Conservation (phyloP, 1,140 invertebrate genomes). For the Helicoverpa zea region DNA sequence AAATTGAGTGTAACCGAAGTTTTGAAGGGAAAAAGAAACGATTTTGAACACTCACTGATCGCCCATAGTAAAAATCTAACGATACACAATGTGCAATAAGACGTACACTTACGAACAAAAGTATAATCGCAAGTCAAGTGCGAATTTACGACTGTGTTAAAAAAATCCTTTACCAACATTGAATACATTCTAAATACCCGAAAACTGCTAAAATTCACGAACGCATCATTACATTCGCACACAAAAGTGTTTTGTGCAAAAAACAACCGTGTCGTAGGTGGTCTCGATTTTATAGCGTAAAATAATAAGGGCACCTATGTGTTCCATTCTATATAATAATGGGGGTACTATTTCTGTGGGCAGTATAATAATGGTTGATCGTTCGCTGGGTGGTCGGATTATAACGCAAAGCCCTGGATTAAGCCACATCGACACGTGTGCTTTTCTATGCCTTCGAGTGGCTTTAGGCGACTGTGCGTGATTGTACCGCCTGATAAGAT, state of each 20-base stretch:
- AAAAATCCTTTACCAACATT: slow-evolving; percentile 41
- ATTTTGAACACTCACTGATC: background rate
- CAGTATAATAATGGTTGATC: slow-evolving; percentile 72
- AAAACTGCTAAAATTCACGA: slow-evolving; percentile 80
- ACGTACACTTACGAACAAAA: slow-evolving; percentile 39
- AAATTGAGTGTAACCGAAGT: background rate
- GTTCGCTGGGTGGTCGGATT: slow-evolving; percentile 82
- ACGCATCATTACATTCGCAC: slow-evolving; percentile 81
- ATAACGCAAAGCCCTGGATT: slow-evolving; percentile 78
- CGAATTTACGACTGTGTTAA: slow-evolving; percentile 36
- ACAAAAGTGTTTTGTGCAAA: slow-evolving; percentile 71
- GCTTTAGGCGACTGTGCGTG: slow-evolving; percentile 75
- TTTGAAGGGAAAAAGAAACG: background rate
- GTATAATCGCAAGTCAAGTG: slow-evolving; percentile 30
- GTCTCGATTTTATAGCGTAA: slow-evolving; percentile 79
- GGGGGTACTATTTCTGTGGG: slow-evolving; percentile 78
- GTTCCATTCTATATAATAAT: slow-evolving; percentile 80
- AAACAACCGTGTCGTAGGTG: slow-evolving; percentile 71
- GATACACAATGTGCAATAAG: slow-evolving; percentile 22
- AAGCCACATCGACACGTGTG: slow-evolving; percentile 83
- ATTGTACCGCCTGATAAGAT: slow-evolving; percentile 68
- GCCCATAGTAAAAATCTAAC: background rate
- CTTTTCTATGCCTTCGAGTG: slow-evolving; percentile 74
- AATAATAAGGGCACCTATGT: slow-evolving; percentile 81
- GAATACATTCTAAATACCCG: slow-evolving; percentile 54